Base-by-base conservation (phyloP, 2,888 invertebrate genomes). In the Drosophila meridiana region DNA sequence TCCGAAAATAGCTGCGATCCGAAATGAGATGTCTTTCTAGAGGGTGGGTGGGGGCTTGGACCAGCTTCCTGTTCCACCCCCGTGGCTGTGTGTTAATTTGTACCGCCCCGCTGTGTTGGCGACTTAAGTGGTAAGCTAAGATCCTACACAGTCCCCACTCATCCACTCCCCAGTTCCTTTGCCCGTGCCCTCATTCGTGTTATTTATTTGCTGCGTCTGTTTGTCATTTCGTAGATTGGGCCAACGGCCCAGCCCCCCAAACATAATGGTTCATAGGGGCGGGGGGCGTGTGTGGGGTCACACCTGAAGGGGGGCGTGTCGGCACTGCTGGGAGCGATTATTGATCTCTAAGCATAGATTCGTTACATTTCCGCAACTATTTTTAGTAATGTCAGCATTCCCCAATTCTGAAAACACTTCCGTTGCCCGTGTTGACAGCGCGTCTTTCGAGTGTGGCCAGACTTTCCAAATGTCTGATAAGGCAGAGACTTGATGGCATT, bases 151-250 rank as follows among this genome's bases (percentile, higher is more conserved):
- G 28, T 36, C 6, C 14, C 34, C 34, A 11, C 32, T 8, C 7
- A 13, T 40, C n/a, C 26, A n/a, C 45, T 26, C 26, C 48, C 43
- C 8, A 53, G 53, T 52, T 11, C n/a, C 38, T 9, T 20, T n/a
- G 52, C 8, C 26, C 36, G 2, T 36, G 40, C 26, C 42, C 50
- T 34, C 57, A 48, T 59, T 73, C 69, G 69, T 53, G 89, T 90
- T 81, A 87, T 87, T 87, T 90, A 87, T 87, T 87, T 87, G 89
- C 48, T 79, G 84, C 79, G 90, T 87, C 87, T 87, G 87, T 86
- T 86, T 88, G 86, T 86, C 89, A 83, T 86, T 86, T 73, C 2
- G 30, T 0, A 56, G 56, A 56, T 56, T 42, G 56, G 56, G 56
- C 56, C 53, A 36, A 8, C 13, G 36, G 64, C 62, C 47, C 32